These are phyloP conservation scores for Sciurus carolinensis DNA, from an alignment of 2,797 vertebrate species.

Conservation along the genomic window DNA sequence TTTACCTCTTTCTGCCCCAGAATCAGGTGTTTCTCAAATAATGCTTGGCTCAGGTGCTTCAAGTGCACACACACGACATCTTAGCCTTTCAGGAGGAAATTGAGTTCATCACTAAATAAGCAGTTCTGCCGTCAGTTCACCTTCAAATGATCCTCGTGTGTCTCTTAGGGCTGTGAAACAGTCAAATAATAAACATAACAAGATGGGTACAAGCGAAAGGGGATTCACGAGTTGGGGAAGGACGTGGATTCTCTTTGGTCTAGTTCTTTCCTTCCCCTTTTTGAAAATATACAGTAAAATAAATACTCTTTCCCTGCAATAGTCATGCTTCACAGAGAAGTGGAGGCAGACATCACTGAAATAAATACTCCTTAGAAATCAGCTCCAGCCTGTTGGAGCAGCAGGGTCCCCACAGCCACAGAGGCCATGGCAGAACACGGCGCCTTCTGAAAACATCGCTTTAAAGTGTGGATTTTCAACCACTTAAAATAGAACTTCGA, in stretches of 20 bases:
- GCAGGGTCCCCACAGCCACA: background rate
- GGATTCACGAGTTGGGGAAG: background rate
- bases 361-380: background rate
- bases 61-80: background rate
- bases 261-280: background rate
- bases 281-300: conserved; percentile 28
- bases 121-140: background rate
- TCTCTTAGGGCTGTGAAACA: background rate
- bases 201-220: background rate
- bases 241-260: background rate
- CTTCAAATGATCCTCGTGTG: background rate
- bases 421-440: background rate
- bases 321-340: background rate
- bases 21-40: background rate
- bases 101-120: background rate
- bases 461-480: background rate
- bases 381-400: background rate
- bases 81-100: background rate
- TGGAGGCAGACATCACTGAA: background rate
- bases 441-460: background rate
- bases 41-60: background rate
- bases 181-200: background rate
- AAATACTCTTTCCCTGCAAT: background rate
- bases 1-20: background rate
- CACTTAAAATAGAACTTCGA: background rate